Conservation (phyloP, 2,113 vertebrate species). For the Cichladusa arquata region DNA sequence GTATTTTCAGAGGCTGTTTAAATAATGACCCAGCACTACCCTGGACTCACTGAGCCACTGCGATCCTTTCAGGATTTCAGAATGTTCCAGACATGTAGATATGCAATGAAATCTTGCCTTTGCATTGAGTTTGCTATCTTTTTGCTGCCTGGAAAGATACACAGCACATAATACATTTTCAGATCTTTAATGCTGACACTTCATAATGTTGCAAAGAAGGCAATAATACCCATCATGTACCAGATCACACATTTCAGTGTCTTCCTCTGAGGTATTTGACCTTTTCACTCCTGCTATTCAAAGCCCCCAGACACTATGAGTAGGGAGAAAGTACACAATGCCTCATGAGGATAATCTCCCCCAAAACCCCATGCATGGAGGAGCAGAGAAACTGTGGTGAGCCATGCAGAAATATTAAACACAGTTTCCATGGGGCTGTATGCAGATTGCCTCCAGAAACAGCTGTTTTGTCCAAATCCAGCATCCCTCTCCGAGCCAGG, state of each 20-base stretch:
- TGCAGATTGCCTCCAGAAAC: not conserved
- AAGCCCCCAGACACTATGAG: not conserved
- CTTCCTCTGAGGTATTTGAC: not conserved
- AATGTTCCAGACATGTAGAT: not conserved
- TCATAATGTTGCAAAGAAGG: not conserved
- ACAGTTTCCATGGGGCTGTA: not conserved
- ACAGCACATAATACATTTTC: not conserved
- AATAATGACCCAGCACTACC: not conserved
- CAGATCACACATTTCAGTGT: not conserved
- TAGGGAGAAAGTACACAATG: not conserved
- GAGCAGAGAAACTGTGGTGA: not conserved
- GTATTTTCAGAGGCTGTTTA: not conserved
- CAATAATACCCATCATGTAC: not conserved
- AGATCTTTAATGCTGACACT: not conserved
- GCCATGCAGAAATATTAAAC: not conserved
- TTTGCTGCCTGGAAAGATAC: not conserved
- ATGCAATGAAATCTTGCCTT: not conserved
- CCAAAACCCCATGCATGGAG: not conserved
- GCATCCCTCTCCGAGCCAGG: not conserved
- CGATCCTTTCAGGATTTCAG: not conserved
- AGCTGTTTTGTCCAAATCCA: not conserved
- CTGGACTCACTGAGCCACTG: not conserved
- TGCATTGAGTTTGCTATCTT: not conserved
- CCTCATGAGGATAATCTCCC: not conserved
- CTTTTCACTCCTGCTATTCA: not conserved